phyloP scores from a whole-genome alignment of 2,113 vertebrate species.

The Macaca nemestrina region DNA sequence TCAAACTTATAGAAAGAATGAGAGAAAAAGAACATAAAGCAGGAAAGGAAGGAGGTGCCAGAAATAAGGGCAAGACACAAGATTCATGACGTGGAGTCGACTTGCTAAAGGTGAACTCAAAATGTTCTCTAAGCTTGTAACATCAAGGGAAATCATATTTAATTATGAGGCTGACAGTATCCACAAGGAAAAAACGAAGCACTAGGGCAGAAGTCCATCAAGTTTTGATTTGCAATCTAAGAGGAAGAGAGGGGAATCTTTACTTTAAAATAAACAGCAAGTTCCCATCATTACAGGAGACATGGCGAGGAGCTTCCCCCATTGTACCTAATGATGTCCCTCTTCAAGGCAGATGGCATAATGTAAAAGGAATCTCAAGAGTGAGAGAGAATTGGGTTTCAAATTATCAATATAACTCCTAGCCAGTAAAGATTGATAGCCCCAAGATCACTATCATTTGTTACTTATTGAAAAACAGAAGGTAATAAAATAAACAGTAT shows the following conservation, averaged over 20 bases:
- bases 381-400: background rate
- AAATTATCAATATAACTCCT: background rate
- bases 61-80: background rate
- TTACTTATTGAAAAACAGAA: background rate
- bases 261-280: background rate
- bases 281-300: background rate
- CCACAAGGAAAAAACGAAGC: background rate
- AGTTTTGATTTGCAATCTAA: conserved; percentile 29
- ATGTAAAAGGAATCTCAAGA: background rate
- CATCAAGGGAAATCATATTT: background rate
- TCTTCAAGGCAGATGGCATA: background rate
- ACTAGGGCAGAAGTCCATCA: background rate
- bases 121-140: background rate
- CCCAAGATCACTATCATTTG: background rate
- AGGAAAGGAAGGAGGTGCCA: background rate
- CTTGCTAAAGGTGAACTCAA: background rate
- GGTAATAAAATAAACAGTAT: background rate
- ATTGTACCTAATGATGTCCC: conserved; percentile 3
- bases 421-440: background rate
- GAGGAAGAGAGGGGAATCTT: background rate
- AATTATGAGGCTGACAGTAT: background rate
- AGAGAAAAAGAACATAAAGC: background rate
- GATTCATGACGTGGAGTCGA: background rate
- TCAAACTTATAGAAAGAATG: background rate
- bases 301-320: background rate